Base-by-base conservation (phyloP, 2,113 vertebrate species). In the Castor canadensis region DNA sequence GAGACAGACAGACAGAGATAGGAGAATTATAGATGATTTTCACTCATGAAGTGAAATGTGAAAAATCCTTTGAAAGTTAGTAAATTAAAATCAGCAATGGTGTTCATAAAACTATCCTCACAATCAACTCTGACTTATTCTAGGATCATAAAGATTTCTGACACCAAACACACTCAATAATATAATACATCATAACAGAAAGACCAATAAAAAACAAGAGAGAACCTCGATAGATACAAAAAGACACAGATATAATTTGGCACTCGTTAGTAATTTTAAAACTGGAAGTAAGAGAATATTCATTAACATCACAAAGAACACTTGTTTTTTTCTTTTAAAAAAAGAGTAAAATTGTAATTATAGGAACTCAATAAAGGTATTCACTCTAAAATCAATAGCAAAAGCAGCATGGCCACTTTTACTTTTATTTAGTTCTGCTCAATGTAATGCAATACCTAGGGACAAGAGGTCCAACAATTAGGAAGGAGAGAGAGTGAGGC, bases 61-160 rank as follows among this genome's bases (percentile, higher is more conserved):
- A 86, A 95, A 92, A 85, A 54, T 62, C 4, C 12, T 49, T 79
- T 77, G 17, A 85, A 84, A 79, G 72, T 73, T 20, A 77, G 20
- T 73, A 91, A 80, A 54, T 87, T 58, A 54, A 91, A 94, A 72
- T 81, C 30, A 92, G 35, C 30, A n/a, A 30, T 72, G 52, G 15
- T 43, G 71, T 52, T 80, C 54, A 73, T 90, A 95, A 97, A 96
- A 58, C 69, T 49, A 64, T 56, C 71, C 87, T 88, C 91, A 86
- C 13, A 52, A 64, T 17, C 35, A 91, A 81, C n/a, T 62, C 12
- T 58, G 30, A 66, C 54, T 82, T 72, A 75, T 64, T 10, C 35
- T n/a, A 38, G 43, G 66, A 79, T 66, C 89, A 60, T 32, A 87
- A 94, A 47, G n/a, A 89, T 93, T 72, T 30, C 40, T 76, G 83